Evolutionary conservation across 2,888 invertebrate species (phyloP).

Genomic region (Meliscaeva auricollis): DNA sequence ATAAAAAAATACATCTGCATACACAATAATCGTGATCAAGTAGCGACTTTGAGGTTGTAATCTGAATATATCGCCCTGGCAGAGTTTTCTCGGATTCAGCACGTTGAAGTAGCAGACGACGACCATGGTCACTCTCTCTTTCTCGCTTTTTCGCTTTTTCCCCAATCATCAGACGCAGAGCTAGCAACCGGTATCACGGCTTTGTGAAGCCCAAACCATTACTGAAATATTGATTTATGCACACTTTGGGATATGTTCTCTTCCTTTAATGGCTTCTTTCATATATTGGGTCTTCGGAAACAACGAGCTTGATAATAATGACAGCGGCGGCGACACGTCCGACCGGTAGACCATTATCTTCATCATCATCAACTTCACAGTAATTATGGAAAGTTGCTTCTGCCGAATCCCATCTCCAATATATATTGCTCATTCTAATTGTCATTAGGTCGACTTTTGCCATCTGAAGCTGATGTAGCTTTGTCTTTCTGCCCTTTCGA

Average conservation of each 20-base stretch:
- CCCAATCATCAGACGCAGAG: slow-evolving; percentile 34
- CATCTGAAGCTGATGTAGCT: slow-evolving; percentile 44
- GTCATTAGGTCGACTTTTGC: slow-evolving; percentile 67
- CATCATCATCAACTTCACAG: slow-evolving; percentile 69
- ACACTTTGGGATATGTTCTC: slow-evolving; percentile 48
- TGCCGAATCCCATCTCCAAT: slow-evolving; percentile 51
- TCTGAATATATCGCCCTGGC: slow-evolving; percentile 58
- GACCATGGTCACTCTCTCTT: slow-evolving; percentile 58
- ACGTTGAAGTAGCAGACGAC: slow-evolving; percentile 39
- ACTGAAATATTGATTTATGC: slow-evolving; percentile 72
- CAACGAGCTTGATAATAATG: slow-evolving; percentile 64
- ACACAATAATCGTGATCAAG: slow-evolving; percentile 70
- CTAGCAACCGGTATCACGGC: slow-evolving; percentile 70
- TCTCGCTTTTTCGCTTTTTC: slow-evolving; percentile 43
- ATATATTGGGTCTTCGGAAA: slow-evolving; percentile 62
- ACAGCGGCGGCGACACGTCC: slow-evolving; percentile 68
- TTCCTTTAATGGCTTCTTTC: slow-evolving; percentile 64
- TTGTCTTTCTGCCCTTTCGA: slow-evolving; percentile 61
- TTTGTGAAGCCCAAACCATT: slow-evolving; percentile 61
- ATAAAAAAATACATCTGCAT: slow-evolving; percentile 68
- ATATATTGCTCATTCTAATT: slow-evolving; percentile 52
- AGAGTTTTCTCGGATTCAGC: slow-evolving; percentile 60
- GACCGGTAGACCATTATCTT: slow-evolving; percentile 71
- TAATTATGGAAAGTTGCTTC: slow-evolving; percentile 68
- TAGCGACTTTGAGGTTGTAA: slow-evolving; percentile 63